Evolutionary conservation across 2,797 vertebrate genomes (phyloP).

Genomic region (Buceros bicornis): DNA sequence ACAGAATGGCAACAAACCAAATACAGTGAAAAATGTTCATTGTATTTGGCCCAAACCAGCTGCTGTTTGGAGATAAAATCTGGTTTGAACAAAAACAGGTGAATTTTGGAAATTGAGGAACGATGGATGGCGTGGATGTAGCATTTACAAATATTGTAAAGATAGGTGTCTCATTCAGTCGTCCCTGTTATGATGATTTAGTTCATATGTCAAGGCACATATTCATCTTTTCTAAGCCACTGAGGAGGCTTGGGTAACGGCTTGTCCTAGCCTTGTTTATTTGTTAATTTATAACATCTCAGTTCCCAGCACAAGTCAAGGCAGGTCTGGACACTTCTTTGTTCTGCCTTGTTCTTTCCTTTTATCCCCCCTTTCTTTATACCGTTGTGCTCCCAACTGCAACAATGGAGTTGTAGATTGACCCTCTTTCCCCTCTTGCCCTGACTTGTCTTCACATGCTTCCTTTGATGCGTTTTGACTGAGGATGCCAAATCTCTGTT

Average conservation of each 20-base stretch:
- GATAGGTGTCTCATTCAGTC: not conserved
- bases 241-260: constrained; percentile 1
- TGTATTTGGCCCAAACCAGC: constrained; percentile 35
- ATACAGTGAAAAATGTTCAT: constrained; percentile 50
- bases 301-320: not conserved
- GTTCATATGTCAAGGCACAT: not conserved
- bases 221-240: constrained; percentile 12
- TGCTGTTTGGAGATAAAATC: constrained; percentile 61
- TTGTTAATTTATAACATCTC: constrained; percentile 51
- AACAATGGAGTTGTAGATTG: constrained; percentile 16
- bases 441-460: not conserved
- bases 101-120: constrained; percentile 35
- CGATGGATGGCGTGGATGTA: not conserved
- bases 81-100: constrained; percentile 34
- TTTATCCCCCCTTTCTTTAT: not conserved
- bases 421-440: constrained; percentile 21
- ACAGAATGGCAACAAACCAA: constrained; percentile 56
- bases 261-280: constrained; percentile 40
- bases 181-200: constrained; percentile 36
- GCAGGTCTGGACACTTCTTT: not conserved
- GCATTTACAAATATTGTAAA: constrained; percentile 26
- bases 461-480: constrained; percentile 22
- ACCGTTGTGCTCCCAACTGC: not conserved
- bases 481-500: constrained; percentile 29
- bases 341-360: not conserved